phyloP scores from a whole-genome alignment of 2,797 vertebrate species.

The Brotula barbata region DNA sequence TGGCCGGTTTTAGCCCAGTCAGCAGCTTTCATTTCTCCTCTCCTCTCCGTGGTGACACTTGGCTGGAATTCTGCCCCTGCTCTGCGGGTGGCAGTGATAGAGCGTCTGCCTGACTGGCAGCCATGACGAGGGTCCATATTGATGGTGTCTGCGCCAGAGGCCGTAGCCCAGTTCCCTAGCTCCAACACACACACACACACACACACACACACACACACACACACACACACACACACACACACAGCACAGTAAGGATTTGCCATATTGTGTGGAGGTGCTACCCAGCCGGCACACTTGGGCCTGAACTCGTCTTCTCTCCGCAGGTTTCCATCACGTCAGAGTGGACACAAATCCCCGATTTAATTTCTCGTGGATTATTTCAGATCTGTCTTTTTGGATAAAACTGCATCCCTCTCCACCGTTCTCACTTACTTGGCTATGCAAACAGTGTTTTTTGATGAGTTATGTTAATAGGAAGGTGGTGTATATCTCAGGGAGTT shows the following conservation, averaged over 20 bases:
- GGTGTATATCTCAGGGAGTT: constrained; percentile 25
- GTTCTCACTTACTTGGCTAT: constrained; percentile 4
- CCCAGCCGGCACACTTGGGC: constrained; percentile 65
- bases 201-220: constrained; percentile 15
- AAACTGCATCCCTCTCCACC: background rate
- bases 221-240: no score
- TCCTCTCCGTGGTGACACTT: constrained; percentile 2
- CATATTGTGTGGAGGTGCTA: constrained; percentile 70
- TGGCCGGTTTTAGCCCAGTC: no score
- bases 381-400: background rate
- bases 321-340: constrained; percentile 26
- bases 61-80: constrained; percentile 29
- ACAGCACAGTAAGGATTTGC: constrained; percentile 19
- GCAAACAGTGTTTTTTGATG: constrained; percentile 30
- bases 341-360: background rate
- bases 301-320: constrained; percentile 37
- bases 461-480: constrained; percentile 51
- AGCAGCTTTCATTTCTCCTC: background rate
- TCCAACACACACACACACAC: constrained; percentile 50
- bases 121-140: constrained; percentile 62
- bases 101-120: constrained; percentile 50
- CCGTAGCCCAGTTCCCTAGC: constrained; percentile 44
- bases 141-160: constrained; percentile 43
- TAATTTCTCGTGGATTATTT: background rate
- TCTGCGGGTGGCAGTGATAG: constrained; percentile 34